A percentile compares a stretch with the other conserved stretches of the same genome.
phyloP scores from a whole-genome alignment of 35 echinoderm and acorn worm species.

The Lytechinus variegatus region DNA sequence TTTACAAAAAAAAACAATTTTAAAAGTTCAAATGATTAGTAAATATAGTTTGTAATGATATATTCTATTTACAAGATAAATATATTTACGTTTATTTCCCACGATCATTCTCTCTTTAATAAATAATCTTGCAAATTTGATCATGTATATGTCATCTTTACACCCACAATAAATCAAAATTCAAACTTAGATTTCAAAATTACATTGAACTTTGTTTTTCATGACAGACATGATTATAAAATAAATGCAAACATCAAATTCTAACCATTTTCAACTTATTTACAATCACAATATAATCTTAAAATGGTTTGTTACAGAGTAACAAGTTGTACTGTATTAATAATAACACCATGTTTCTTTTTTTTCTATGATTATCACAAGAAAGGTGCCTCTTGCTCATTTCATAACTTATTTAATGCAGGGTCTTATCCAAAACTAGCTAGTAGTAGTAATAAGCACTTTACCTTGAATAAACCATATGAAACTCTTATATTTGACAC shows the following conservation, averaged over 20 bases:
- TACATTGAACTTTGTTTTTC: not conserved
- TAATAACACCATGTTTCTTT: not conserved
- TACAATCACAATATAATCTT: not conserved
- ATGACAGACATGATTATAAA: not conserved
- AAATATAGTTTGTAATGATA: conserved; percentile 7
- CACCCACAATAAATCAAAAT: not conserved
- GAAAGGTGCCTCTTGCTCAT: not conserved
- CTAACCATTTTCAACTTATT: not conserved
- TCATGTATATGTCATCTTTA: not conserved
- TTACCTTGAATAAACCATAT: too few relatives aligned
- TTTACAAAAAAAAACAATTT: not conserved
- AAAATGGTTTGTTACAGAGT: not conserved
- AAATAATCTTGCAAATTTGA: not conserved
- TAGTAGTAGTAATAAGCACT: not conserved
- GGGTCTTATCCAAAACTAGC: not conserved
- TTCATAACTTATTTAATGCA: not conserved
- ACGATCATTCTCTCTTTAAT: not conserved
- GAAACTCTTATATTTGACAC: too few relatives aligned
- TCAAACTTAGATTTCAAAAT: not conserved
- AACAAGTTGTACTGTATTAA: not conserved
- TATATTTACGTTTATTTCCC: not conserved
- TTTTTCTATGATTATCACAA: not conserved
- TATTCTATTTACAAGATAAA: conserved; percentile 21
- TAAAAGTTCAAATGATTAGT: not conserved
- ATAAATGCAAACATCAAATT: not conserved